These are phyloP conservation scores for Akabosia matsudoensis DNA, from an alignment of 1,140 invertebrate species.

Conservation along the genomic window DNA sequence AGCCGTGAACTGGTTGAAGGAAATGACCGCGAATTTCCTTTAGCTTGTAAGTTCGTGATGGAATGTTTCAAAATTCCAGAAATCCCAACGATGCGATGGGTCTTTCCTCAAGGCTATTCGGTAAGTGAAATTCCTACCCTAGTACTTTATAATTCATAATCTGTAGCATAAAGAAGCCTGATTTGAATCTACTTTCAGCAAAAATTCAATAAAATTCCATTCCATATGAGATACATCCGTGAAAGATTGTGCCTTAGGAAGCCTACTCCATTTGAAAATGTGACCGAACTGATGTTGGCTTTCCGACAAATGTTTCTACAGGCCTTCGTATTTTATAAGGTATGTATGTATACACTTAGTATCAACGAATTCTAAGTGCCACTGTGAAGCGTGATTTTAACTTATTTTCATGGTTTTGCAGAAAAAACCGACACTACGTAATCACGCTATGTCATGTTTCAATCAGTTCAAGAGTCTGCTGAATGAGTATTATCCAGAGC, in stretches of 20 bases:
- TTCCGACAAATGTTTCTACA: constrained; percentile 30
- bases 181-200: neutral
- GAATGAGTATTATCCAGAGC: no score
- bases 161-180: neutral
- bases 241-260: constrained; percentile 1
- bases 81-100: constrained; percentile 2
- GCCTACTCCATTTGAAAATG: neutral
- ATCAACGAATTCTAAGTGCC: no score
- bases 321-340: constrained; percentile 23
- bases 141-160: neutral
- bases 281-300: neutral
- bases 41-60: constrained; percentile 36
- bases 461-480: no score
- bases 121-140: constrained; percentile 23
- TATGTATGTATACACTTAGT: constrained; percentile 8
- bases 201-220: neutral
- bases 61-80: constrained; percentile 32
- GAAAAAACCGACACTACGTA: no score
- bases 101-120: constrained; percentile 24
- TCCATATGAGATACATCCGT: constrained; percentile 13
- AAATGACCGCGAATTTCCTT: neutral
- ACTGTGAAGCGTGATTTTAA: no score
- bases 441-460: no score
- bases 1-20: neutral
- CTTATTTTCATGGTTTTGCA: no score